Evolutionary conservation across 2,888 invertebrate species (phyloP).

Genomic region (Agrotis segetum): DNA sequence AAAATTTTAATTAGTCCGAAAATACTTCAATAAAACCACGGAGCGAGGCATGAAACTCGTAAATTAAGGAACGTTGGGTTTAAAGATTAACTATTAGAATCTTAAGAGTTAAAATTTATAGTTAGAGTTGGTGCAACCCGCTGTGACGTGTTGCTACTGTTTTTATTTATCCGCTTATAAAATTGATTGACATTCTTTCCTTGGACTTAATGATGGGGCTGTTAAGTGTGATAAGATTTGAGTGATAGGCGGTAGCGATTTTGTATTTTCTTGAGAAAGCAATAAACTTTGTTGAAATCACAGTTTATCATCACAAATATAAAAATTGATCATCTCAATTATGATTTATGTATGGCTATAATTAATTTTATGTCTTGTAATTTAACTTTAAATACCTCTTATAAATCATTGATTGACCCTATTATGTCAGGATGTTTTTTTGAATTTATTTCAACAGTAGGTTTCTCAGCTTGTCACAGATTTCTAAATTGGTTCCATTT

Average conservation of each 20-base stretch:
- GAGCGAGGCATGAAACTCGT: conserved; percentile 77
- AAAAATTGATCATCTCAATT: too few relatives aligned
- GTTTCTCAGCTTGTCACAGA: too few relatives aligned
- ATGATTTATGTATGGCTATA: background rate
- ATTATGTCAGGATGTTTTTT: background rate
- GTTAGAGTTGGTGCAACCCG: conserved; percentile 72
- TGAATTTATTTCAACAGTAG: too few relatives aligned
- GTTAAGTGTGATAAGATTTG: conserved; percentile 50
- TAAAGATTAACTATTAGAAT: conserved; percentile 78
- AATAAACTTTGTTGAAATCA: background rate
- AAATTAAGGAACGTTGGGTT: conserved; percentile 80
- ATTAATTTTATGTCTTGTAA: background rate
- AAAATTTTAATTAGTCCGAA: conserved; percentile 86
- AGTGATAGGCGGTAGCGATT: conserved; percentile 60
- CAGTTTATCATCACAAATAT: too few relatives aligned
- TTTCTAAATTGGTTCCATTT: too few relatives aligned
- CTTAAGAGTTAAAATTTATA: conserved; percentile 81
- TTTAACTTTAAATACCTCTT: background rate
- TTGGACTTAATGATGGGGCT: conserved; percentile 73
- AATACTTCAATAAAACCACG: conserved; percentile 85
- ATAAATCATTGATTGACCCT: too few relatives aligned
- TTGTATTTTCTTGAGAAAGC: background rate
- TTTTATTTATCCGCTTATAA: conserved; percentile 87
- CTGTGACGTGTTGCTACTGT: conserved; percentile 79
- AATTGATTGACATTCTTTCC: conserved; percentile 87